These are phyloP conservation scores for Polyommatus icarus DNA, from an alignment of 2,888 invertebrate genomes.

Conservation along the genomic window DNA sequence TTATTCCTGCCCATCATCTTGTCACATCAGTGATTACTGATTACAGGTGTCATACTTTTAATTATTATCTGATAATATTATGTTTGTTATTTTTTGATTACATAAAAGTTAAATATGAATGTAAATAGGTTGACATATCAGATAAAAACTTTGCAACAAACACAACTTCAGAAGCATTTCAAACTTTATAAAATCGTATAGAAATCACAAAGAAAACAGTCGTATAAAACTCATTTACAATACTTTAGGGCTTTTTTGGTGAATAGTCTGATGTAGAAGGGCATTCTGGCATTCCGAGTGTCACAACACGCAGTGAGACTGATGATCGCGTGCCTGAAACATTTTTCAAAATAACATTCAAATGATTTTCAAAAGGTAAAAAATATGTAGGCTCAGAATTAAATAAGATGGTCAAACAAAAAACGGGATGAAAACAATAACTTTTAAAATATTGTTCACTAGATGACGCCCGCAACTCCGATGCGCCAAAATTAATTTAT, in stretches of 20 bases:
- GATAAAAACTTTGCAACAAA: background rate
- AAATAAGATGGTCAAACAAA: background rate
- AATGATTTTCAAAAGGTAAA: background rate
- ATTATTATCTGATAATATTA: constrained; percentile 10
- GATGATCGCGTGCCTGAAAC: constrained; percentile 61
- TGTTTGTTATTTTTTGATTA: background rate
- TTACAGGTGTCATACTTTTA: constrained; percentile 9
- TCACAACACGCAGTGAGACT: constrained; percentile 67
- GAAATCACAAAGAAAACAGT: background rate
- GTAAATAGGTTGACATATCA: constrained; percentile 16
- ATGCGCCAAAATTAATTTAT: too few species aligned
- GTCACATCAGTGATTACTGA: constrained; percentile 7
- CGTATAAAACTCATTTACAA: background rate
- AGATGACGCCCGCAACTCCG: too few species aligned
- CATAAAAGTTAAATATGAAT: background rate
- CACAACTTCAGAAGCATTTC: background rate
- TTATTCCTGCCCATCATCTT: background rate
- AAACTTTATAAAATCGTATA: background rate
- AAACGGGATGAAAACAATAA: background rate
- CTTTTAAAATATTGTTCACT: too few species aligned
- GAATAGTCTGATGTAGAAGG: constrained; percentile 32
- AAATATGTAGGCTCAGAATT: too few species aligned
- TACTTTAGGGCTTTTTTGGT: background rate
- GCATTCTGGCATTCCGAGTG: constrained; percentile 58
- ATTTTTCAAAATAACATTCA: background rate